A percentile compares a stretch with the other conserved stretches of the same genome.
phyloP scores from a whole-genome alignment of 2,888 invertebrate genomes.

The Labia minor region DNA sequence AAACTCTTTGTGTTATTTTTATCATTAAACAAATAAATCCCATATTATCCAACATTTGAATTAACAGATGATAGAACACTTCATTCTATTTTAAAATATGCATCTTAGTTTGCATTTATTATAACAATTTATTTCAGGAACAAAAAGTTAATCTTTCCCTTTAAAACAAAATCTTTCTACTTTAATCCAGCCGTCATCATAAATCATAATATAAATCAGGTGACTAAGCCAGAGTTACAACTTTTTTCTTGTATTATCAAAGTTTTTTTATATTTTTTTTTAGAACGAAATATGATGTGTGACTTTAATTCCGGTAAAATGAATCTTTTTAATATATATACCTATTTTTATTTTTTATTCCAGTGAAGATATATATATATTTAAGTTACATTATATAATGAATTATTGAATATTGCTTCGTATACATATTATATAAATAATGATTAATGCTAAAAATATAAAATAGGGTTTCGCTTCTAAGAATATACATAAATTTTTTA shows the following conservation, averaged over 20 bases:
- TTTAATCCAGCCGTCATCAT: conserved; percentile 1
- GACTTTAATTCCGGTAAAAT: background rate
- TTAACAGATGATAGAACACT: too few relatives aligned
- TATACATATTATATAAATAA: too few relatives aligned
- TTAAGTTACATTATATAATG: too few relatives aligned
- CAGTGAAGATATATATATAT: too few relatives aligned
- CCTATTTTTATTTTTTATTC: too few relatives aligned
- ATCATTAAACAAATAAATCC: too few relatives aligned
- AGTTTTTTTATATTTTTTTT: background rate
- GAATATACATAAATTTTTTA: too few relatives aligned
- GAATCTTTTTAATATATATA: background rate
- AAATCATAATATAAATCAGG: conserved; percentile 7
- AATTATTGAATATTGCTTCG: too few relatives aligned
- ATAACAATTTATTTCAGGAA: background rate
- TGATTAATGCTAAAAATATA: too few relatives aligned
- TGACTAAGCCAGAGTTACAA: conserved; percentile 1
- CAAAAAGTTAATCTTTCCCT: background rate
- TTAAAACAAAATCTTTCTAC: background rate
- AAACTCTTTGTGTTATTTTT: too few relatives aligned
- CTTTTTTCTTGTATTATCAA: conserved; percentile 1
- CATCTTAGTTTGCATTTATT: background rate
- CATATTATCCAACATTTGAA: too few relatives aligned
- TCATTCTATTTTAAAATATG: background rate
- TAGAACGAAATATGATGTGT: conserved; percentile 1
- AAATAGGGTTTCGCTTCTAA: too few relatives aligned